Base-by-base conservation (phyloP, 2,113 vertebrate species). In the Poecilia latipinna region DNA sequence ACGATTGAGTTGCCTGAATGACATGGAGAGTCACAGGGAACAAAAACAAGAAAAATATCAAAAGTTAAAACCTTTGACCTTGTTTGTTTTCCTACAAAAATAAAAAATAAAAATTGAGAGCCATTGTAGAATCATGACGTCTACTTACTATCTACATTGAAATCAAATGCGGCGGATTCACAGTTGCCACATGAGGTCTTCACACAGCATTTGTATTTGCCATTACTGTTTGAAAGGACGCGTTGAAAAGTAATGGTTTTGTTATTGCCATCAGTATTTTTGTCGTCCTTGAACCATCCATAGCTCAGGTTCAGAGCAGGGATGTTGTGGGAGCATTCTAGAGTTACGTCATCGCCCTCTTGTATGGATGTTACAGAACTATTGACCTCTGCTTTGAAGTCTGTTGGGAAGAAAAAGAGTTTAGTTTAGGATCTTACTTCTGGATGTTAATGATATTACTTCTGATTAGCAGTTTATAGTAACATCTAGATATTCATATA, bases 191-290 rank as follows among this genome's bases (percentile, higher is more conserved):
- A 78, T 0, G 0, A 0, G 70, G 76, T 84, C 0, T 26, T 12
- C 37, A 92, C 80, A 12, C 0, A 42, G 84, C 93, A 94, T 65
- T 0, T 2, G 51, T 87, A 91, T 3, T 0, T 0, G 11, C 79
- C 88, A 0, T 0, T 0, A 0, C 26, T 0, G 2, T 0, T 0
- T 0, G 10, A 0, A 1, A 0, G 0, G 3, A 1, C 74, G 0
- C 1, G 24, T 22, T 22, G 0, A 2, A 84, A 3, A 12, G 2
- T 0, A 4, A 86, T 13, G 0, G 32, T 4, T 69, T 3, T 3
- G 0, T 68, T 65, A 3, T 39, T 0, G 1, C 0, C 0, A 0
- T 1, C 0, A 0, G 28, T 0, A 12, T 19, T 0, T 0, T 0
- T 0, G 0, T 0, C 0, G 2, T 82, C 0, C 33, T 12, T 54